Evolutionary conservation across 2,113 vertebrate genomes (phyloP).

Genomic region (Andinoacara biseriatus): DNA sequence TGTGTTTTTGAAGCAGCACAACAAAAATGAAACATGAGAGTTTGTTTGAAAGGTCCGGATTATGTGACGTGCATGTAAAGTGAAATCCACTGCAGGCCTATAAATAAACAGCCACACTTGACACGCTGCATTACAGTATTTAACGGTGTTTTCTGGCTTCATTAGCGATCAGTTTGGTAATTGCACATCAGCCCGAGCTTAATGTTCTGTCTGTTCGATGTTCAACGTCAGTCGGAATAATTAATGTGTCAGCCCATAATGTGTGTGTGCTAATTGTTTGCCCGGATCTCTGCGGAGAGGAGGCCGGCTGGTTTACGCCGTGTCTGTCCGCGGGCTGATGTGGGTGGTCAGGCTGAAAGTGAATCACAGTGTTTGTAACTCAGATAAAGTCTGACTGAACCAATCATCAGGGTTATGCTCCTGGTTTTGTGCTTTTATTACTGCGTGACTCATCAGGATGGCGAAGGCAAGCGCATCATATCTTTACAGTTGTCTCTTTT

Average conservation of each 20-base stretch:
- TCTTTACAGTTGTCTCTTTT: background rate
- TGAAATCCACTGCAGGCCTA: background rate
- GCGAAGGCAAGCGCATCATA: background rate
- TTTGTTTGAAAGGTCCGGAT: background rate
- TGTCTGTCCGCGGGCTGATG: background rate
- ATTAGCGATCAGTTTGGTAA: conserved; percentile 41
- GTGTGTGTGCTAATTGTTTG: conserved; percentile 22
- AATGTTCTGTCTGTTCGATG: conserved; percentile 29
- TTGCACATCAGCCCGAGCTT: conserved; percentile 34
- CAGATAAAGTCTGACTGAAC: background rate
- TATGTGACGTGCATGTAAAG: conserved; percentile 10
- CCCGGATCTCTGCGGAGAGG: background rate
- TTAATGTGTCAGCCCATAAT: conserved; percentile 30
- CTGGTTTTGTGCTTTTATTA: background rate
- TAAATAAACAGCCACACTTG: conserved; percentile 5
- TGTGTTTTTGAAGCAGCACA: background rate
- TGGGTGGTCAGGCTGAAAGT: background rate
- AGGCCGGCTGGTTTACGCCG: background rate
- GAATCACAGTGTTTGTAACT: background rate
- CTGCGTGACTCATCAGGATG: background rate
- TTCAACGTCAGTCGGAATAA: conserved; percentile 29
- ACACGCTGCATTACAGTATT: background rate
- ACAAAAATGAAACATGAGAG: background rate
- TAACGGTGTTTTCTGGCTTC: conserved; percentile 28
- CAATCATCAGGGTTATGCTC: background rate